Evolutionary conservation across 2,113 vertebrate genomes (phyloP), one percentile per base, ranked within the genome.

Genomic region (Chionodraco myersi): DNA sequence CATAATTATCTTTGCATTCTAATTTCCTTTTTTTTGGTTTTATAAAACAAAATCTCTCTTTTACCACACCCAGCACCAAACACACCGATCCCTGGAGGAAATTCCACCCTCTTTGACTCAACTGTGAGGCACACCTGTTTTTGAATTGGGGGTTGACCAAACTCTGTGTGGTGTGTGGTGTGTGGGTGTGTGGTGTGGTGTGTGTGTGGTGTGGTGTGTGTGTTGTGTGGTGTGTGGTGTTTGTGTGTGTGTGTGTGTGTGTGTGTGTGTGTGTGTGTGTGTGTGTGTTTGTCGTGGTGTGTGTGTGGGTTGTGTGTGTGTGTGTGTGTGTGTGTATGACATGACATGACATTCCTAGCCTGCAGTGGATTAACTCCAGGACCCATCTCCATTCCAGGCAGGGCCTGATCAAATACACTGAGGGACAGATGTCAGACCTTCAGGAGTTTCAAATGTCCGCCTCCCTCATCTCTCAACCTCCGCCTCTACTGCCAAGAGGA

Each of bases 281-380:
- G 75, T 78, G 49, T 70, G 73, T 66, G 67, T 67, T 67, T 77
- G 58, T 70, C n/a, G n/a, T n/a, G n/a, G 75, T 78, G 49, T 70
- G 73, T 66, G 67, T 67, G 74, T 77, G 58, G n/a, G n/a, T n/a
- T 70, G 63, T 79, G 82, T 85, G 78, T 75, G 58, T 56, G 69
- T 71, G 80, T 72, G 67, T 73, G 76, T 73, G 79, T 79, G 65
- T 58, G 34, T 75, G 62, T 11, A 36, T 6, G 49, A 69, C 1
- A 61, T 51, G 76, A 75, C 52, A 86, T 90, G 88, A 88, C 88
- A 92, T 89, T 88, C 91, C 86, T 82, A 82, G 91, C 80, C 88
- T 86, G 84, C 77, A 82, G 83, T 80, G 89, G 88, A 92, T 93
- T 91, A 91, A 86, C 87, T 90, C 74, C 79, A 78, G 82, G 61